Evolutionary conservation across 2,113 vertebrate genomes (phyloP), one percentile per base, ranked within the genome.

Genomic region (Leptobrachium ailaonicum): DNA sequence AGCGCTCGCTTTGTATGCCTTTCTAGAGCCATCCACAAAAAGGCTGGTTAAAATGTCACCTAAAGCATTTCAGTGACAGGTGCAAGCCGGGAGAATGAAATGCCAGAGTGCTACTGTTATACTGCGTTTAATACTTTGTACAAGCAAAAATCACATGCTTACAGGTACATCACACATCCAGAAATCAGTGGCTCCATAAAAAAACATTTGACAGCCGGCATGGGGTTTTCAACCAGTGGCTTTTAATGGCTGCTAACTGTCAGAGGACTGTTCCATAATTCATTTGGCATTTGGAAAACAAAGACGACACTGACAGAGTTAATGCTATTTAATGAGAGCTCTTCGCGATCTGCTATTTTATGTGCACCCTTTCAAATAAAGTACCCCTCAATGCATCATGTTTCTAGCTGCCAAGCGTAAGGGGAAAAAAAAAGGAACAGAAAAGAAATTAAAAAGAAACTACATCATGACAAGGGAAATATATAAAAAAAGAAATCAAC

Each of bases 221-320:
- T 12, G 82, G 83, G 82, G 87, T 86, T 50, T 88, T 87, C 82
- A 73, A 84, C 81, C 80, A 82, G 82, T 67, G 73, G 71, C 83
- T 89, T 90, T 88, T 89, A 86, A 93, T 90, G 87, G 87, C 76
- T 75, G 71, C 84, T 82, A 64, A 85, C 85, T 88, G 88, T 86
- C 88, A 87, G 75, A 75, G 79, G 82, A 76, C 41, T 71, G 68
- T 83, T 77, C 80, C 83, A 84, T 84, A 86, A 86, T 89, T 77
- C 54, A 83, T 75, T 77, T 85, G 69, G 66, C 82, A 85, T 85
- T 84, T 80, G 73, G 62, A 82, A 84, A 82, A 82, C 81, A 70
- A 82, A 50, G 60, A 58, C 5, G 83, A 83, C 81, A 78, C 82
- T 67, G 80, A 77, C 82, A 80, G 84, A 83, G 77, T 82, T 85